Base-by-base conservation (phyloP, 2,888 invertebrate species). In the Minunthozetes semirufus region DNA sequence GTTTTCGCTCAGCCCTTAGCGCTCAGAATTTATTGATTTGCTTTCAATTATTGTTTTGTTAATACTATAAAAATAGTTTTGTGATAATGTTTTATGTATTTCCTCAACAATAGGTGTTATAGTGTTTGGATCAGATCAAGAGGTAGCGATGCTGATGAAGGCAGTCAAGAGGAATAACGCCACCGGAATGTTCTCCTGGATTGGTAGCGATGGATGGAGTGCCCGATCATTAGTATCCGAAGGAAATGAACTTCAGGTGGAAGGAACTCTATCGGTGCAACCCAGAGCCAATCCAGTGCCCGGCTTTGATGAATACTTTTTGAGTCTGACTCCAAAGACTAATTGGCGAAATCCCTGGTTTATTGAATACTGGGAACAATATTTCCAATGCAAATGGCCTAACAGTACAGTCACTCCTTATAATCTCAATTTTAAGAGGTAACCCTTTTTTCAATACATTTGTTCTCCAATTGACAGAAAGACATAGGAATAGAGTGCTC, bases 321-420 rank as follows among this genome's bases (percentile, higher is more conserved):
- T 93, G 29, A 87, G 86, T 75, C 84, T 94, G 42, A 92, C 90
- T 50, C 92, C 93, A 53, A 90, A 90, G 82, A 92, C 90, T 81
- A 96, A 96, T 83, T 87, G 86, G 78, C 86, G 95, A 76, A 96
- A 97, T 85, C 96, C 96, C 0, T 97, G 96, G 96, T 97, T 96
- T 87, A 88, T 91, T 9, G 94, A 94, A 84, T 94, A 93, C 83
- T 94, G 94, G 94, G 96, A 96, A 80, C 89, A 93, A 81, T 92
- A 94, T 82, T 96, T 96, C 83, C 88, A 91, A 77, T 96, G 94
- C 77, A 82, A 81, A 77, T 82, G 80, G 77, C 90, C 90, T 0
- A 90, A 90, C 80, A 90, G 92, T 76, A 88, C 89, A 0, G 85
- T 86, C 73, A 94, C 93, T 0, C 93, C 93, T 0, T 92, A 92